Conservation (phyloP, 64 coral and sea anemone genomes). For the Dendronephthya gigantea region DNA sequence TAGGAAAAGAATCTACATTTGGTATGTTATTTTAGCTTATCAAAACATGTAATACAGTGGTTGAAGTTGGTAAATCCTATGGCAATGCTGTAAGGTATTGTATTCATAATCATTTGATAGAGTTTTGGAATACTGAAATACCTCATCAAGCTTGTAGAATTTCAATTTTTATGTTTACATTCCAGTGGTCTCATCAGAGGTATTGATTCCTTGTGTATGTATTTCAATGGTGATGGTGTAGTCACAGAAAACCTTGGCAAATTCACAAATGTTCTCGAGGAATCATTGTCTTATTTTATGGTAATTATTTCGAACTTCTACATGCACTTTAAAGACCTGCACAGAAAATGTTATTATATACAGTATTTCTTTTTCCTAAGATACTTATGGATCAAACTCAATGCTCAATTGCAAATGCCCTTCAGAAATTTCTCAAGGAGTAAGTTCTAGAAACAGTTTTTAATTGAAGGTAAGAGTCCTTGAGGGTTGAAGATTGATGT, state of each 20-base stretch:
- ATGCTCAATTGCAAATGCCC: constrained; percentile 59
- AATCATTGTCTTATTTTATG: constrained; percentile 54
- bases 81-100: constrained; percentile 54
- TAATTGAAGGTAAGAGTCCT: neutral
- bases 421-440: constrained; percentile 85
- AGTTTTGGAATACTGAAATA: too few relatives aligned
- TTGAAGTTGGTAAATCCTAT: constrained; percentile 65
- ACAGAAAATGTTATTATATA: neutral
- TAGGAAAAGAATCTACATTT: neutral
- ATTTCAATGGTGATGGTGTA: constrained; percentile 74
- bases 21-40: constrained; percentile 49
- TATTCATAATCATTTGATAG: neutral
- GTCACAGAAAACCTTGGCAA: constrained; percentile 54
- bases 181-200: constrained; percentile 62
- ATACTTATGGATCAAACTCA: constrained; percentile 86
- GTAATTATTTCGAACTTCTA: constrained; percentile 24
- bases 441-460: constrained; percentile 15
- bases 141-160: neutral
- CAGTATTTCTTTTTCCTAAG: constrained; percentile 20
- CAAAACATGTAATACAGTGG: constrained; percentile 76
- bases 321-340: neutral
- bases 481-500: neutral
- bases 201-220: constrained; percentile 61
- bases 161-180: neutral
- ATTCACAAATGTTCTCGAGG: constrained; percentile 55